Conservation (phyloP, 2,797 vertebrate genomes). For the Eulemur rubriventer region DNA sequence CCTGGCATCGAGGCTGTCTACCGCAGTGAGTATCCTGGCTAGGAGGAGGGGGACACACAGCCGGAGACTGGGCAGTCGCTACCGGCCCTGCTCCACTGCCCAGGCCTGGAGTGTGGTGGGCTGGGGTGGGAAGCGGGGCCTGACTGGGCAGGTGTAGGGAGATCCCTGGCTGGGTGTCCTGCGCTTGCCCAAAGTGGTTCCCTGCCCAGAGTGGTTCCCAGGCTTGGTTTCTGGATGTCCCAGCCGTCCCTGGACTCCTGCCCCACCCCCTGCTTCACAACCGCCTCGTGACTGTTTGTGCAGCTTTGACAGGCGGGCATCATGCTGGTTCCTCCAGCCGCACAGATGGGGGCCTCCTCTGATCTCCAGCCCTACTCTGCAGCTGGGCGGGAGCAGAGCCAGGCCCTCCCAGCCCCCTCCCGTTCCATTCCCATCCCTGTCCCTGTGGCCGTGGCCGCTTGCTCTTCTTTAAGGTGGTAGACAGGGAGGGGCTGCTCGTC, state of each 20-base stretch:
- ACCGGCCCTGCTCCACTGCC: not conserved
- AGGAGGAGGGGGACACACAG: not conserved
- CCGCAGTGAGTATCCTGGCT: conserved; percentile 91
- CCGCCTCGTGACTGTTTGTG: conserved; percentile 79
- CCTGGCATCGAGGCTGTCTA: conserved; percentile 97
- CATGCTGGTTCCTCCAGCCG: conserved; percentile 70
- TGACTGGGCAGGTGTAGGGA: conserved; percentile 40
- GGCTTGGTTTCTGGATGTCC: conserved; percentile 62
- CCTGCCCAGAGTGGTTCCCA: conserved; percentile 65
- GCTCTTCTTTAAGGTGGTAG: conserved; percentile 5
- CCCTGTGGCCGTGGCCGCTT: not conserved
- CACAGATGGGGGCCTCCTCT: conserved; percentile 78
- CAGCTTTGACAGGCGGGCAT: conserved; percentile 73
- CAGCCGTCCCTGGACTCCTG: conserved; percentile 60
- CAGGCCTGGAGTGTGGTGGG: not conserved
- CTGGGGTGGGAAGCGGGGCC: not conserved
- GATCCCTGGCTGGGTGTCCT: conserved; percentile 59
- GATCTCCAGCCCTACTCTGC: conserved; percentile 79
- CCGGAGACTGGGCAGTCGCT: not conserved
- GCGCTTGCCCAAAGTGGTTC: conserved; percentile 20
- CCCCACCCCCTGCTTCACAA: conserved; percentile 64
- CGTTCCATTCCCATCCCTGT: not conserved
- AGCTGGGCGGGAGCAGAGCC: conserved; percentile 79
- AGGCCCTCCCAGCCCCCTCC: conserved; percentile 31
- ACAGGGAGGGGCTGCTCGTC: not conserved